Conservation (phyloP, 2,797 vertebrate species). For the Amblyopsis hoosieri region DNA sequence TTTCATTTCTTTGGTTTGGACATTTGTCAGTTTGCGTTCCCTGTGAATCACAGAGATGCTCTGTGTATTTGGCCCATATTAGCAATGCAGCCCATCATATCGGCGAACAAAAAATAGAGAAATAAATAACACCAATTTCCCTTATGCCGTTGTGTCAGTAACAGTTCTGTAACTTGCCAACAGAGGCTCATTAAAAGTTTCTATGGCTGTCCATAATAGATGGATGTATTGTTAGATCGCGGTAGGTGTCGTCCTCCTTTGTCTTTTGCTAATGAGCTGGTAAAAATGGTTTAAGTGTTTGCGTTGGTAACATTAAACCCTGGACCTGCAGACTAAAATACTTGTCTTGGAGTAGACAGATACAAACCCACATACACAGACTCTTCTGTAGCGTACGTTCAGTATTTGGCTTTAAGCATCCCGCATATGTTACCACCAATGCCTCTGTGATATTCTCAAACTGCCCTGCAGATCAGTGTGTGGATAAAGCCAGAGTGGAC, state of each 20-base stretch:
- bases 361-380: background rate
- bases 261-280: conserved; percentile 46
- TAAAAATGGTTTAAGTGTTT: conserved; percentile 28
- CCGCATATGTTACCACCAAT: conserved; percentile 3
- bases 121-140: conserved; percentile 38
- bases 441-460: background rate
- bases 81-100: conserved; percentile 27
- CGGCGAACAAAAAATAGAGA: conserved; percentile 28
- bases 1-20: background rate
- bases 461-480: conserved; percentile 86
- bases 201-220: conserved; percentile 39
- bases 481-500: conserved; percentile 95
- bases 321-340: background rate
- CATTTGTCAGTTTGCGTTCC: conserved; percentile 13
- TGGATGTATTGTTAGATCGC: conserved; percentile 19
- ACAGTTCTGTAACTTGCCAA: conserved; percentile 59
- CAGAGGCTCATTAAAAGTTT: conserved; percentile 76
- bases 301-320: background rate
- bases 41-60: too few relatives aligned
- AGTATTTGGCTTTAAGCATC: conserved; percentile 9
- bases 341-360: too few relatives aligned
- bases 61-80: conserved; percentile 33
- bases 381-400: background rate
- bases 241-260: conserved; percentile 32
- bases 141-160: conserved; percentile 44